Evolutionary conservation across 2,113 vertebrate species (phyloP).

Genomic region (Cyprinodon variegatus): DNA sequence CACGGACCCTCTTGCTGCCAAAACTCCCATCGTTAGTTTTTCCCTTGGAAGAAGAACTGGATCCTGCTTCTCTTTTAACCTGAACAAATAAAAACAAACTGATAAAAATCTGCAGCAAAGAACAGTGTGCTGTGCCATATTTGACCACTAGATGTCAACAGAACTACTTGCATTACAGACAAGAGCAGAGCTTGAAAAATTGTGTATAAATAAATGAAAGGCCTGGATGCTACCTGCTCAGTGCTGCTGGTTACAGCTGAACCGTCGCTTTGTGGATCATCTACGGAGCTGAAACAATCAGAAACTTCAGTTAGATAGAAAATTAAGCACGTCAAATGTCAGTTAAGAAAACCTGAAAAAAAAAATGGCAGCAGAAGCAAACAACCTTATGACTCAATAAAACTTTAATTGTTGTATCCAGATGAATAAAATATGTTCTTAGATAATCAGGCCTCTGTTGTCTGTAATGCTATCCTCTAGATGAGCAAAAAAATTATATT

Average conservation of each 20-base stretch:
- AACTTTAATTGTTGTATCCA: no score
- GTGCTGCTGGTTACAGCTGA: slow-evolving; percentile 70
- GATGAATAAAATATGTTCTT: no score
- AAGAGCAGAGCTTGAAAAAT: neutral
- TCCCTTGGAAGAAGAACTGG: slow-evolving; percentile 66
- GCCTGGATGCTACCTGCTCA: slow-evolving; percentile 73
- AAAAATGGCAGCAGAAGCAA: neutral
- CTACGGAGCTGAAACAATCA: slow-evolving; percentile 72
- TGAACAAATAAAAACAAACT: neutral
- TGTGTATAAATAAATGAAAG: neutral
- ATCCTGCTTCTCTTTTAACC: slow-evolving; percentile 30
- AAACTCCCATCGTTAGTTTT: slow-evolving; percentile 79
- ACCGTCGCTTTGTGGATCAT: slow-evolving; percentile 75
- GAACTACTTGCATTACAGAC: neutral
- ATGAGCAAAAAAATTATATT: no score
- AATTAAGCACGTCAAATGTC: no score
- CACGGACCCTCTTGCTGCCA: slow-evolving; percentile 86
- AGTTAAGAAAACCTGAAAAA: no score
- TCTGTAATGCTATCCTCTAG: no score
- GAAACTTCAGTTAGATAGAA: neutral
- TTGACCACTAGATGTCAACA: slow-evolving; percentile 50
- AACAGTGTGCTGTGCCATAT: neutral
- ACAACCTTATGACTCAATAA: neutral
- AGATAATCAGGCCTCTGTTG: no score
- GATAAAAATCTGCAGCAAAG: neutral